Evolutionary conservation across 53 echinoderm and acorn worm genomes (phyloP), one percentile per base, ranked within the genome.

Genomic region (Paracentrotus lividus): DNA sequence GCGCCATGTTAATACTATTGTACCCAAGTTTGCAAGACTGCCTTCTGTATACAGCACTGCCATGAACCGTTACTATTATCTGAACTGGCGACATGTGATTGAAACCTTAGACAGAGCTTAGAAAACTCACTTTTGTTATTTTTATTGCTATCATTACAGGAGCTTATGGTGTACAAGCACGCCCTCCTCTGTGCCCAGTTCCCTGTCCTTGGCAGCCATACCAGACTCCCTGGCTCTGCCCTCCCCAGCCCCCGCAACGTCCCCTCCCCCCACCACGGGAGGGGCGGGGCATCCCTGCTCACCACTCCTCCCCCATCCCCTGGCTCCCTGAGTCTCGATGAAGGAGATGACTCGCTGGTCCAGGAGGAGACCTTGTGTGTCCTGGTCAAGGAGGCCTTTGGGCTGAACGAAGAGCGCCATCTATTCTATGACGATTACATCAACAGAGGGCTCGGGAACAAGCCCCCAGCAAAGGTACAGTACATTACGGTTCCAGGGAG

Each of bases 171-270:
- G 58, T 98, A 98, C 94, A 95, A 90, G 66, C 98, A 94, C 56
- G 97, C 98, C 54, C 94, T 98, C 12, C 95, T 98, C 8, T 98
- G 98, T 90, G 96, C 98, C 32, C 97, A 98, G 78, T 98, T 97
- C 86, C 98, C 98, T 0, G 98, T 98, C 61, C 91, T 98, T 12
- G 95, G 95, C 29, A 96, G 97, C 47, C n/a, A n/a, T n/a, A n/a
- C n/a, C n/a, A 31, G 68, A 10, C 92, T 94, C 3, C 84, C 88
- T 16, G 45, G 94, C 27, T 60, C 77, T 24, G 45, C 85, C 77
- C 52, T 94, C 88, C 67, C 94, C 64, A 53, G 87, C 76, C 85
- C 94, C 61, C 61, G 93, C 14, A 59, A 81, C 26, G 27, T 90
- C 66, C 40, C 52, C n/a, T 26, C 69, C 34, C 15, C 49, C 49